Conservation (phyloP, 2,113 vertebrate genomes). For the Gobius niger region DNA sequence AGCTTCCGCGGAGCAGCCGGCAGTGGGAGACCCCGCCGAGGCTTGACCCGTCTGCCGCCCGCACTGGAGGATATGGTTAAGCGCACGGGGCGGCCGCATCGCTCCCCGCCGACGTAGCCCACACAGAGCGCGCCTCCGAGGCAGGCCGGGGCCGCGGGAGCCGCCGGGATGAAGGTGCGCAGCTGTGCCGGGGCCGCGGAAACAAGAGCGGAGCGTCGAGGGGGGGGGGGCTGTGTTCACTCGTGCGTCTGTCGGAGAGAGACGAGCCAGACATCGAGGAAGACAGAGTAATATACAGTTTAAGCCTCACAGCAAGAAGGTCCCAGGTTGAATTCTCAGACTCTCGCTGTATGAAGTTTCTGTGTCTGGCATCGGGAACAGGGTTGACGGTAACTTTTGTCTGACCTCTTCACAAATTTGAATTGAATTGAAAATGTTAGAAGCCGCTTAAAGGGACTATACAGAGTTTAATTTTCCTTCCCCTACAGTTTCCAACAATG, state of each 20-base stretch:
- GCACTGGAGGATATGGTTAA: neutral
- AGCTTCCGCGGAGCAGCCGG: slow-evolving; percentile 57
- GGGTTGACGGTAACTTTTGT: too few species aligned
- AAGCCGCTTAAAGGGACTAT: too few species aligned
- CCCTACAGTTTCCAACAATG: too few species aligned
- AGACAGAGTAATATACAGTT: neutral
- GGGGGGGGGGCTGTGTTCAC: neutral
- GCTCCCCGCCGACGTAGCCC: neutral
- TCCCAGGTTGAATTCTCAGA: neutral
- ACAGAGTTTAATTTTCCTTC: too few species aligned
- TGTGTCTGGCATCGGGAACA: neutral
- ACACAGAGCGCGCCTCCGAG: neutral
- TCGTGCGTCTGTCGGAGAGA: neutral
- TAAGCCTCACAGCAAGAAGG: neutral
- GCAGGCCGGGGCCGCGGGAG: neutral
- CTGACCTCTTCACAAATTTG: too few species aligned
- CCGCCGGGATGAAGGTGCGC: neutral
- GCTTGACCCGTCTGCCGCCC: slow-evolving; percentile 48
- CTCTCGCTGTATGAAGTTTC: neutral
- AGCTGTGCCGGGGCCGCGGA: neutral
- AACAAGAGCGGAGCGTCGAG: neutral
- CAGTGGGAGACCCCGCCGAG: slow-evolving; percentile 47
- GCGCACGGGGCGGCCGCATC: too few species aligned
- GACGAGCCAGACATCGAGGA: neutral
- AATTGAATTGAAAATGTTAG: too few species aligned